Percentiles rank a stretch among this genome's conserved stretches.
Conservation (phyloP, 2,797 vertebrate species). For the Muscicapa striata region DNA sequence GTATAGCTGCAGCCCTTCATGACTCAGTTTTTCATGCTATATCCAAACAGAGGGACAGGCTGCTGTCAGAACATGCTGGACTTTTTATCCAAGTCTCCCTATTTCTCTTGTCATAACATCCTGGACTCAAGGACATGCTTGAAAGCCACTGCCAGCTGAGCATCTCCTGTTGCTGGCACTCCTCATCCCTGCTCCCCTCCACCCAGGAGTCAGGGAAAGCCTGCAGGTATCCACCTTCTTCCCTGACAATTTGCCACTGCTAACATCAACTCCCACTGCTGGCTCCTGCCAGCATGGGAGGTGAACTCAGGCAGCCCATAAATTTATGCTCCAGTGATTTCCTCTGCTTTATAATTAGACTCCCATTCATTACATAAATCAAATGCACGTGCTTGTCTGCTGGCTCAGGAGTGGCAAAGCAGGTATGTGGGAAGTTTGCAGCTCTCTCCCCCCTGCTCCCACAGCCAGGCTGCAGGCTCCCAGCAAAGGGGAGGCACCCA, state of each 20-base stretch:
- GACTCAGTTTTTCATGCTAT: conserved; percentile 31
- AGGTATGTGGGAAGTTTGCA: neutral
- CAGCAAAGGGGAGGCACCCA: neutral
- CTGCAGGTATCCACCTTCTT: neutral
- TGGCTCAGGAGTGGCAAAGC: neutral
- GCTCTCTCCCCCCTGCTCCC: neutral
- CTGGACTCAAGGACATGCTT: neutral
- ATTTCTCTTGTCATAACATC: conserved; percentile 15
- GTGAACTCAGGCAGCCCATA: neutral
- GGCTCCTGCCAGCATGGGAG: neutral
- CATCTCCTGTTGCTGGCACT: neutral
- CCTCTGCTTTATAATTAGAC: conserved; percentile 2
- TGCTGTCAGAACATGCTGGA: neutral
- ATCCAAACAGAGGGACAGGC: conserved; percentile 13
- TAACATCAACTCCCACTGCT: neutral
- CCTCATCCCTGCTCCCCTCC: neutral
- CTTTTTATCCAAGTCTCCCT: neutral
- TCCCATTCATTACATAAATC: conserved; percentile 6
- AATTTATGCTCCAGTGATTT: neutral
- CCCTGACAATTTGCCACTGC: neutral
- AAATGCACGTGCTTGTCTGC: neutral
- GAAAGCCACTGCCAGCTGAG: neutral
- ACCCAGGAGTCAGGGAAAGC: neutral
- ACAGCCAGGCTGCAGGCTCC: neutral
- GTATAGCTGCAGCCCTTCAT: neutral